Conservation (phyloP, 2,113 vertebrate species). For the Paramormyrops kingsleyae region DNA sequence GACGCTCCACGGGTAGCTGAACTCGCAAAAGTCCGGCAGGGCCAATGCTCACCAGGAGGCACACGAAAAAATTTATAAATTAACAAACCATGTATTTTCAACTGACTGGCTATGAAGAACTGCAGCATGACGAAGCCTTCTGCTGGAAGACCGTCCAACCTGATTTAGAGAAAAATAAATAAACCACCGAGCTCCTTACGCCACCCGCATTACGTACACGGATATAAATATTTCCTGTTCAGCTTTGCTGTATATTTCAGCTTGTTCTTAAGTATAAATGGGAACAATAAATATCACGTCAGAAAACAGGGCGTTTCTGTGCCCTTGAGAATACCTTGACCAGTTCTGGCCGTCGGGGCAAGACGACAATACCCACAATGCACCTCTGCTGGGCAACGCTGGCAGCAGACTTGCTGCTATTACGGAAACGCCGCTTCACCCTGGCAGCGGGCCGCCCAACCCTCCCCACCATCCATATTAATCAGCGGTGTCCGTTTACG, state of each 20-base stretch:
- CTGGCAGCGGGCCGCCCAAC: not conserved
- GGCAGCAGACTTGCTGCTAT: not conserved
- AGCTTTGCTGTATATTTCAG: not conserved
- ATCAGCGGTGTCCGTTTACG: slow-evolving; percentile 10
- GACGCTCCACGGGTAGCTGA: not conserved
- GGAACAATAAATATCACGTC: not conserved
- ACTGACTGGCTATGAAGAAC: not conserved
- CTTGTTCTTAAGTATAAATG: not conserved
- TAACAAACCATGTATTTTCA: not conserved
- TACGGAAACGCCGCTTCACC: not conserved
- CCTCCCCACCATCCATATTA: not conserved
- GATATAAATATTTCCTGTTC: not conserved
- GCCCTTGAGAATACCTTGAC: slow-evolving; percentile 11
- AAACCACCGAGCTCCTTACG: not conserved
- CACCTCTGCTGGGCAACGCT: not conserved
- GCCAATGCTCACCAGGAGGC: not conserved
- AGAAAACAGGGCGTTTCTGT: not conserved
- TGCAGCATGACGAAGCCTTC: not conserved
- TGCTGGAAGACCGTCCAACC: not conserved
- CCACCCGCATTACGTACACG: not conserved
- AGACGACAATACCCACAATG: not conserved
- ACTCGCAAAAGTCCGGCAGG: not conserved
- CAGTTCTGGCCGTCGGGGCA: not conserved
- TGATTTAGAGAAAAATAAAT: not conserved
- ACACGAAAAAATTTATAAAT: not conserved